Percentiles rank a stretch among this genome's conserved stretches.
Evolutionary conservation across 2,888 invertebrate species (phyloP).

Genomic region (Leptopterna dolabrata): DNA sequence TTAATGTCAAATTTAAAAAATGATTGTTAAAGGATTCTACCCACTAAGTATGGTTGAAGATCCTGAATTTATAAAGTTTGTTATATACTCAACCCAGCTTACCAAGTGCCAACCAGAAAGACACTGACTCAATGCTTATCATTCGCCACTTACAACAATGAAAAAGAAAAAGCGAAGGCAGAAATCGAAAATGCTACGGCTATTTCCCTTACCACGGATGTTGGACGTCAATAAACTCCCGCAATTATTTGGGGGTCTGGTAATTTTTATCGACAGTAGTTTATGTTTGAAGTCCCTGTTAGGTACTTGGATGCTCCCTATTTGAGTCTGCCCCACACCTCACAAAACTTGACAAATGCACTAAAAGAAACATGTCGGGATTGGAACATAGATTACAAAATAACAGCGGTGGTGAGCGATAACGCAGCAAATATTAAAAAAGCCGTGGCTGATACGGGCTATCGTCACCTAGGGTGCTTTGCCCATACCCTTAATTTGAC

Average conservation of each 20-base stretch:
- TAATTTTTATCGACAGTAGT: too few relatives aligned
- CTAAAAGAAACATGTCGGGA: background rate
- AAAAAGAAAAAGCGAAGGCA: too few relatives aligned
- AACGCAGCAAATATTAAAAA: too few relatives aligned
- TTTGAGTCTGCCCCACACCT: background rate
- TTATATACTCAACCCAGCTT: background rate
- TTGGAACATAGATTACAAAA: background rate
- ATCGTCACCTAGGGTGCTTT: too few relatives aligned
- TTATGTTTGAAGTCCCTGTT: background rate
- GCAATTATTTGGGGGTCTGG: too few relatives aligned
- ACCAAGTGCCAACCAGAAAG: background rate
- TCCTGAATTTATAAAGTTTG: background rate
- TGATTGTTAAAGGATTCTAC: background rate
- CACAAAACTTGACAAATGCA: background rate
- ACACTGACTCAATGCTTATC: background rate
- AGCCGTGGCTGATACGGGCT: too few relatives aligned
- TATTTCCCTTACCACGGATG: too few relatives aligned
- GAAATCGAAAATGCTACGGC: too few relatives aligned
- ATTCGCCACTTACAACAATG: background rate
- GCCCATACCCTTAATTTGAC: too few relatives aligned
- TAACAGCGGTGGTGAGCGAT: too few relatives aligned
- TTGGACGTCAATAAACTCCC: too few relatives aligned
- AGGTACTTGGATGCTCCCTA: background rate
- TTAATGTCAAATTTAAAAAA: too few relatives aligned
- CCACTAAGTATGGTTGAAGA: background rate